Percentiles rank a stretch among this genome's conserved stretches.
phyloP scores from a whole-genome alignment of 2,113 vertebrate genomes.

The Sigmodon hispidus region DNA sequence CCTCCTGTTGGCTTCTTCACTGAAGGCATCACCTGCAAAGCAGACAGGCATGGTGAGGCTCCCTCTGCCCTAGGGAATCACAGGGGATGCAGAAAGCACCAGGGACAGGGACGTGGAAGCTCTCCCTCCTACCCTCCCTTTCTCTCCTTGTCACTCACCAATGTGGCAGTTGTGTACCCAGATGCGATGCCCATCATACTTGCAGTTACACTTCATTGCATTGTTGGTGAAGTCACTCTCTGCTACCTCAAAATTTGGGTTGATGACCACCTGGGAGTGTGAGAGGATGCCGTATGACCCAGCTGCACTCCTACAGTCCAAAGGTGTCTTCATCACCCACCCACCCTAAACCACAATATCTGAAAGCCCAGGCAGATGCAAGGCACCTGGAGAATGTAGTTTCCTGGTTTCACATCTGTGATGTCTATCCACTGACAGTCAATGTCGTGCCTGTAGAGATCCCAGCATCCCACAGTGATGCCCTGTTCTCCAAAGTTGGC shows the following conservation, averaged over 20 bases:
- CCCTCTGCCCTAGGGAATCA: background rate
- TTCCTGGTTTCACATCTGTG: slow-evolving; percentile 95
- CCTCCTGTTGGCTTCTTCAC: slow-evolving; percentile 94
- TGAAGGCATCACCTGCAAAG: slow-evolving; percentile 93
- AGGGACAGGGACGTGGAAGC: background rate
- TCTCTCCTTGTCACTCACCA: slow-evolving; percentile 81
- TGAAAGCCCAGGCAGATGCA: background rate
- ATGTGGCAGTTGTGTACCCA: slow-evolving; percentile 98
- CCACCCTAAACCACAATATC: background rate
- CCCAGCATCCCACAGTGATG: slow-evolving; percentile 99
- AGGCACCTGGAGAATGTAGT: slow-evolving; percentile 96
- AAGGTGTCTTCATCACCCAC: background rate
- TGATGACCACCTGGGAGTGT: slow-evolving; percentile 92
- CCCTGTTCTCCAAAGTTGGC: slow-evolving; percentile 99
- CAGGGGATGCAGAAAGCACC: background rate
- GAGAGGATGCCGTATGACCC: background rate
- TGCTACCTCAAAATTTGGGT: slow-evolving; percentile 96
- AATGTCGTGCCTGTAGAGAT: slow-evolving; percentile 97
- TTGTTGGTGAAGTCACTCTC: slow-evolving; percentile 99
- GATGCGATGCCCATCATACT: slow-evolving; percentile 97
- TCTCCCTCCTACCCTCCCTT: background rate
- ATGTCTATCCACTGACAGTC: slow-evolving; percentile 99
- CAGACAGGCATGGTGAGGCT: background rate
- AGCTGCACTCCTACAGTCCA: background rate
- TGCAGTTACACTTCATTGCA: slow-evolving; percentile 99